A percentile compares a stretch with the other conserved stretches of the same genome.
Conservation (phyloP, 2,113 vertebrate species). For the Gambusia affinis region DNA sequence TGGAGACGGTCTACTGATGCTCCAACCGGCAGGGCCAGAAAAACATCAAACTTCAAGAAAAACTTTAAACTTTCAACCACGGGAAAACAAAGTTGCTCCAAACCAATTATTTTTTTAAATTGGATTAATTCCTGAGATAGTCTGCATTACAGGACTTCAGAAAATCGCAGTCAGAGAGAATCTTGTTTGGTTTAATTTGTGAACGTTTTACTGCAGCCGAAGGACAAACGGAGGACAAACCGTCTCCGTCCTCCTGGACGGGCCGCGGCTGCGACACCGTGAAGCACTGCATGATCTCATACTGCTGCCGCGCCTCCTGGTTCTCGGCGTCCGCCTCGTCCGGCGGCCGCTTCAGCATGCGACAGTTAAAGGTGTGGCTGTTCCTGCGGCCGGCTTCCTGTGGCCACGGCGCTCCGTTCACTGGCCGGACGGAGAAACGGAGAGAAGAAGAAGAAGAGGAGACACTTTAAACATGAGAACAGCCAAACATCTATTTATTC, state of each 20-base stretch:
- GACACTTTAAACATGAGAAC: no score
- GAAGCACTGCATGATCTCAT: conserved; percentile 97
- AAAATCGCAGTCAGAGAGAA: neutral
- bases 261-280: conserved; percentile 90
- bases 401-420: conserved; percentile 92
- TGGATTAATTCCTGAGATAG: conserved; percentile 25
- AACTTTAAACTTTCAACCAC: neutral
- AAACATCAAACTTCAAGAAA: neutral
- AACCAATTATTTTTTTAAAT: conserved; percentile 13
- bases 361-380: conserved; percentile 96
- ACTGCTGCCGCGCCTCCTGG: conserved; percentile 90
- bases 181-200: no score
- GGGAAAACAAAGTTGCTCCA: neutral
- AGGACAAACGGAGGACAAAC: conserved; percentile 56
- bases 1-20: neutral
- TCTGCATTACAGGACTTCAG: neutral
- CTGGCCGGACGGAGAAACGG: conserved; percentile 61
- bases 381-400: conserved; percentile 86
- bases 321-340: conserved; percentile 87
- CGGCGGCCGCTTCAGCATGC: conserved; percentile 92
- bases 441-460: neutral
- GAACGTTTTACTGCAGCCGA: neutral
- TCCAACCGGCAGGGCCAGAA: neutral
- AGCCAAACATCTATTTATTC: neutral
- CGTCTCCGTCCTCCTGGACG: conserved; percentile 91